A percentile compares a stretch with the other conserved stretches of the same genome.
Conservation (phyloP, 2,888 invertebrate species). For the Hybos culiciformis region DNA sequence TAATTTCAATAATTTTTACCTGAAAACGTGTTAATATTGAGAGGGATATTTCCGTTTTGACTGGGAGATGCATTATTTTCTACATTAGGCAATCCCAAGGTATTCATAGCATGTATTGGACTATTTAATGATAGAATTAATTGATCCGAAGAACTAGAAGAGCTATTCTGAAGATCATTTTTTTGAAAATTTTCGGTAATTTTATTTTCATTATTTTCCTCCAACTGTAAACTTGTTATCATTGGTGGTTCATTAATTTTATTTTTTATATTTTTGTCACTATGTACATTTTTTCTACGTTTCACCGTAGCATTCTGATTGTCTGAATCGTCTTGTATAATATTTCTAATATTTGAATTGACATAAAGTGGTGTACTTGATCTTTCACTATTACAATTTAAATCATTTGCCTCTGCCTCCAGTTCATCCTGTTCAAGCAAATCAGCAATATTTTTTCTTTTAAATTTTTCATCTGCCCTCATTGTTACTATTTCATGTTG, state of each 20-base stretch:
- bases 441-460: constrained; percentile 23
- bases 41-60: constrained; percentile 4
- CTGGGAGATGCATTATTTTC: not conserved
- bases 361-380: constrained; percentile 29
- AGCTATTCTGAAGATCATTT: not conserved
- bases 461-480: constrained; percentile 24
- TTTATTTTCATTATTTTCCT: not conserved
- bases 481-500: constrained; percentile 41
- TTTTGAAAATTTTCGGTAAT: too few relatives aligned
- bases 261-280: not conserved
- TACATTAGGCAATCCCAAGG: constrained; percentile 24
- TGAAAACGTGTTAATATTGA: constrained; percentile 3
- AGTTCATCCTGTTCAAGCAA: constrained; percentile 28
- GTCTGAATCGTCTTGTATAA: not conserved
- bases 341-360: constrained; percentile 22
- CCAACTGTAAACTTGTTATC: not conserved
- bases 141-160: constrained; percentile 5
- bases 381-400: constrained; percentile 20
- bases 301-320: not conserved
- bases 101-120: constrained; percentile 27
- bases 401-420: constrained; percentile 23
- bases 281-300: not conserved
- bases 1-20: too few relatives aligned
- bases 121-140: constrained; percentile 9
- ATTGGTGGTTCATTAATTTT: constrained; percentile 5